Percentiles rank a stretch among this genome's conserved stretches.
Evolutionary conservation across 2,888 invertebrate genomes (phyloP).

Genomic region (Autographa pulchrina): DNA sequence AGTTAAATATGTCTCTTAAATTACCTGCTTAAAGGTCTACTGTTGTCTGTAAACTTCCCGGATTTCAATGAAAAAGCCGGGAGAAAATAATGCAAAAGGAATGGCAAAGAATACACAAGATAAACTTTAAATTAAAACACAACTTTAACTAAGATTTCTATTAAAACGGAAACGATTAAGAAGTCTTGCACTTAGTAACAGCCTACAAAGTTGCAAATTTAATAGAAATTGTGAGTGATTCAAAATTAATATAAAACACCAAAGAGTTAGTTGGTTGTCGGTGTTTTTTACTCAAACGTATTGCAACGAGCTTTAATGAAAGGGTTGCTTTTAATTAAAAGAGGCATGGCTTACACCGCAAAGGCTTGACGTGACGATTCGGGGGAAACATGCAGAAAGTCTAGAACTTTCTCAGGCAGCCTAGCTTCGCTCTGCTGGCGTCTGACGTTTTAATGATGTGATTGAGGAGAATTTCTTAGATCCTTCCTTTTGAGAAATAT

Average conservation of each 20-base stretch:
- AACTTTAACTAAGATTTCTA: not conserved
- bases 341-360: constrained; percentile 37
- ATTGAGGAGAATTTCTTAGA: not conserved
- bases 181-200: not conserved
- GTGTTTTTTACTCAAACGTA: constrained; percentile 29
- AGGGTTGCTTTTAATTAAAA: constrained; percentile 56
- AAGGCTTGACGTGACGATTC: constrained; percentile 23
- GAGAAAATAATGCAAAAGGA: too few species aligned
- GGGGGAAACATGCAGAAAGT: constrained; percentile 28
- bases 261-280: constrained; percentile 16
- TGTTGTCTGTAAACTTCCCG: too few species aligned
- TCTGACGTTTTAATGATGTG: constrained; percentile 35
- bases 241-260: constrained; percentile 21
- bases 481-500: not conserved
- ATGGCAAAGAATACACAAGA: not conserved
- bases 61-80: too few species aligned
- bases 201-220: not conserved
- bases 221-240: constrained; percentile 19
- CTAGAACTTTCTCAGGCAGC: constrained; percentile 13
- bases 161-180: not conserved
- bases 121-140: not conserved
- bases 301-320: constrained; percentile 24
- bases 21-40: too few species aligned
- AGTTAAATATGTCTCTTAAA: too few species aligned
- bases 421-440: constrained; percentile 8